phyloP scores from a whole-genome alignment of 2,888 invertebrate species.

The Parascotia fuliginaria region DNA sequence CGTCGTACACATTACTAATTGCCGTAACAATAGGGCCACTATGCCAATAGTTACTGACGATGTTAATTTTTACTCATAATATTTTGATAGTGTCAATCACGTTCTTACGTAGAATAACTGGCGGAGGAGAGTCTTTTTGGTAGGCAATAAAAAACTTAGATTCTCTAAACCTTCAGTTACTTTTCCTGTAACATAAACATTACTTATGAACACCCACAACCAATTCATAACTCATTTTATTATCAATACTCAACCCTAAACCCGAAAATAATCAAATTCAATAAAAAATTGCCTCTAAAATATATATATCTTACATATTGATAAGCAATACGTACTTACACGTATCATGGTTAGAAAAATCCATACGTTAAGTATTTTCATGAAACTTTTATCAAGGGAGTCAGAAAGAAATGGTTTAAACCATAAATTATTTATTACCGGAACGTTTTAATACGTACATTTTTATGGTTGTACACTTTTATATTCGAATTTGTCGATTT shows the following conservation, averaged over 20 bases:
- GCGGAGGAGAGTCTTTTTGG: no score
- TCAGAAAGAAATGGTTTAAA: slow-evolving; percentile 32
- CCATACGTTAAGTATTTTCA: slow-evolving; percentile 47
- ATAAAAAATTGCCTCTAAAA: slow-evolving; percentile 35
- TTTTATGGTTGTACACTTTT: slow-evolving; percentile 51
- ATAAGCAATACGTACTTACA: slow-evolving; percentile 45
- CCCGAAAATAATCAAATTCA: slow-evolving; percentile 33
- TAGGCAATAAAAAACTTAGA: no score
- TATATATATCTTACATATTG: slow-evolving; percentile 31
- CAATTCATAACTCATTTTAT: slow-evolving; percentile 5
- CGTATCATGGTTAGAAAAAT: slow-evolving; percentile 39
- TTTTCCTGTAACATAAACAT: background rate
- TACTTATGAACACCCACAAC: slow-evolving; percentile 1
- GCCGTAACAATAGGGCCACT: no score
- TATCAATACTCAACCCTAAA: background rate
- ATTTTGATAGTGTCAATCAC: no score
- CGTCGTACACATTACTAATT: no score
- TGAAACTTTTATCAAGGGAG: slow-evolving; percentile 55
- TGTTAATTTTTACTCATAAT: no score
- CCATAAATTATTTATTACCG: slow-evolving; percentile 56
- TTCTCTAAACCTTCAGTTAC: background rate
- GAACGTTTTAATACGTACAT: slow-evolving; percentile 54
- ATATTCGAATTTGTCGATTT: slow-evolving; percentile 40
- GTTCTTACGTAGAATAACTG: no score
- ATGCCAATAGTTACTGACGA: no score